phyloP scores from a whole-genome alignment of 1,140 invertebrate genomes.

The Melanaphis sacchari region DNA sequence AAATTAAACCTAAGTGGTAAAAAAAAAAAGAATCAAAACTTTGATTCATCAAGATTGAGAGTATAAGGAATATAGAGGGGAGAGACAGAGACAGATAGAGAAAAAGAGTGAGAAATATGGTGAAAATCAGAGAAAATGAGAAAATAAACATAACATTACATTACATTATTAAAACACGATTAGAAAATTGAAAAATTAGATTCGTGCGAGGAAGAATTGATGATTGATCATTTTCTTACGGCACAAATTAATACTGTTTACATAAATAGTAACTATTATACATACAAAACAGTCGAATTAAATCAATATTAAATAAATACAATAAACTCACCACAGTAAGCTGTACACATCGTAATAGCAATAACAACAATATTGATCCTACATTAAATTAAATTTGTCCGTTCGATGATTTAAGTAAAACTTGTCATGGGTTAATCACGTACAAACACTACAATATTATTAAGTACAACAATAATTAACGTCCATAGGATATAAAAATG shows the following conservation, averaged over 20 bases:
- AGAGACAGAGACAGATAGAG: not conserved
- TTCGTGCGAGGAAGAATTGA: not conserved
- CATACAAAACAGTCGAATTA: not conserved
- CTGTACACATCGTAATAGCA: not conserved
- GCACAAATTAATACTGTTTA: conserved; percentile 9
- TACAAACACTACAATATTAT: not conserved
- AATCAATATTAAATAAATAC: conserved; percentile 5
- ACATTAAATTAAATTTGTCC: not conserved
- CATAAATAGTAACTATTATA: not conserved
- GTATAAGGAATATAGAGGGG: not conserved
- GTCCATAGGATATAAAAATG: not conserved
- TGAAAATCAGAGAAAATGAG: not conserved
- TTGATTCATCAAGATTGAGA: not conserved
- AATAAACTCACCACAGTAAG: not conserved
- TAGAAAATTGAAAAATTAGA: not conserved
- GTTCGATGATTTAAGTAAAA: not conserved
- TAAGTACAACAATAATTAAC: not conserved
- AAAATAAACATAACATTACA: not conserved
- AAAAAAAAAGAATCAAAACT: not conserved
- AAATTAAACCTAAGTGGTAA: not conserved
- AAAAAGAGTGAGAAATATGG: not conserved
- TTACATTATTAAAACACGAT: not conserved
- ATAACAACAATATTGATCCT: not conserved
- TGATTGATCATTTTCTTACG: not conserved
- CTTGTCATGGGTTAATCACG: not conserved